Evolutionary conservation across 2,113 vertebrate genomes (phyloP).

Genomic region (Platycercus adscitus): DNA sequence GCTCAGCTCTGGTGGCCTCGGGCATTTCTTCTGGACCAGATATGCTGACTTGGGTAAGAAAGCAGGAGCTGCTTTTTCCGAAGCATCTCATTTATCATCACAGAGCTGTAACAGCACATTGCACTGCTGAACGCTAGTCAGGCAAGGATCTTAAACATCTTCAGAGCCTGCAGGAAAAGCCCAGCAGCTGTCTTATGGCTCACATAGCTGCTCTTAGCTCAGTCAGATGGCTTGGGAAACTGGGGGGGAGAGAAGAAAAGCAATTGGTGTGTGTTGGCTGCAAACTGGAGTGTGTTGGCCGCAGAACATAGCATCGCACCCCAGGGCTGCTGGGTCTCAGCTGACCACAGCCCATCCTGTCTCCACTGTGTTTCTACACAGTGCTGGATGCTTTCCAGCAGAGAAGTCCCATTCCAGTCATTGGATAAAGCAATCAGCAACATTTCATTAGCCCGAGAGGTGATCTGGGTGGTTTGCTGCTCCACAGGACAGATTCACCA

Average conservation of each 20-base stretch:
- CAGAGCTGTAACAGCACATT: not conserved
- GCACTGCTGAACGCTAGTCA: not conserved
- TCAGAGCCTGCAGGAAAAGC: not conserved
- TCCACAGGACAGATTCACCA: not conserved
- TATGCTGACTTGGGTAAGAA: conserved; percentile 90
- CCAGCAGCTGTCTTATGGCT: not conserved
- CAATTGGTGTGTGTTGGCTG: not conserved
- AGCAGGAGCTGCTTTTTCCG: not conserved
- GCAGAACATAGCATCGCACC: not conserved
- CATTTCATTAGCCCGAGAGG: not conserved
- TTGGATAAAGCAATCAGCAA: not conserved
- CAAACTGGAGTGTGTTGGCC: not conserved
- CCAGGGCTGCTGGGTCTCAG: not conserved
- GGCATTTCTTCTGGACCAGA: conserved; percentile 89
- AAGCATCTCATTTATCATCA: not conserved
- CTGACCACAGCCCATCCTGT: not conserved
- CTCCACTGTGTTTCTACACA: not conserved
- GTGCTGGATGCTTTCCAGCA: not conserved
- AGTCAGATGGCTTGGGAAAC: not conserved
- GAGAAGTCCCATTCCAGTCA: not conserved
- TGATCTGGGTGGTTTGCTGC: conserved; percentile 2
- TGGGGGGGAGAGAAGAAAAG: not conserved
- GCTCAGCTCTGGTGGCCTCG: conserved; percentile 78
- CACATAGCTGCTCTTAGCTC: not conserved
- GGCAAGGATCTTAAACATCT: not conserved